phyloP scores from a whole-genome alignment of 1,140 invertebrate genomes.

The Samia ricini region DNA sequence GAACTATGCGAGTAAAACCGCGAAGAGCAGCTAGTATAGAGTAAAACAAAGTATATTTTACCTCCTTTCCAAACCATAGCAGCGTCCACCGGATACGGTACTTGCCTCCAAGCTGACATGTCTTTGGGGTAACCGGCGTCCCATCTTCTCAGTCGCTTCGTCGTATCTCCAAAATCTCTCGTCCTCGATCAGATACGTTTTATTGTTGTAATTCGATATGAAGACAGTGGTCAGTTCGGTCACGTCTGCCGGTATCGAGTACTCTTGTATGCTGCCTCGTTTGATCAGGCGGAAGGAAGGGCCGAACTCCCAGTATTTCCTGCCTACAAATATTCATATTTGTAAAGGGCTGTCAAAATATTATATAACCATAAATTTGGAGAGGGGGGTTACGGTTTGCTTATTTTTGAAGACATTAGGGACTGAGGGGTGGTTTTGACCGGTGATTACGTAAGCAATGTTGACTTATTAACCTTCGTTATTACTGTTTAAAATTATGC shows the following conservation, averaged over 20 bases:
- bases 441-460: too few relatives aligned
- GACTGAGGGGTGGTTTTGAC: too few relatives aligned
- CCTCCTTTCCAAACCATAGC: constrained; percentile 82
- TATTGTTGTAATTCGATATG: constrained; percentile 80
- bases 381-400: too few relatives aligned
- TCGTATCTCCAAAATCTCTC: constrained; percentile 85
- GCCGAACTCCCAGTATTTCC: constrained; percentile 84
- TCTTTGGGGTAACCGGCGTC: constrained; percentile 83
- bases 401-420: too few relatives aligned
- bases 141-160: constrained; percentile 76
- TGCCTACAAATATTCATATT: constrained; percentile 69
- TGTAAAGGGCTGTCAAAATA: too few relatives aligned
- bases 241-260: constrained; percentile 81
- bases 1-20: too few relatives aligned
- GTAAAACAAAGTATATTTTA: constrained; percentile 33
- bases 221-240: constrained; percentile 85
- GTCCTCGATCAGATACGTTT: constrained; percentile 80
- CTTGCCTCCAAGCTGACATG: constrained; percentile 83
- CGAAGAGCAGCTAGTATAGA: too few relatives aligned
- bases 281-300: constrained; percentile 78
- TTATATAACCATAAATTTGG: too few relatives aligned
- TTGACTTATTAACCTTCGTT: too few relatives aligned
- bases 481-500: too few relatives aligned
- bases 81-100: constrained; percentile 81
- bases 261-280: constrained; percentile 79